Evolutionary conservation across 2,113 vertebrate species (phyloP), one percentile per base, ranked within the genome.

Genomic region (Perccottus glenii): DNA sequence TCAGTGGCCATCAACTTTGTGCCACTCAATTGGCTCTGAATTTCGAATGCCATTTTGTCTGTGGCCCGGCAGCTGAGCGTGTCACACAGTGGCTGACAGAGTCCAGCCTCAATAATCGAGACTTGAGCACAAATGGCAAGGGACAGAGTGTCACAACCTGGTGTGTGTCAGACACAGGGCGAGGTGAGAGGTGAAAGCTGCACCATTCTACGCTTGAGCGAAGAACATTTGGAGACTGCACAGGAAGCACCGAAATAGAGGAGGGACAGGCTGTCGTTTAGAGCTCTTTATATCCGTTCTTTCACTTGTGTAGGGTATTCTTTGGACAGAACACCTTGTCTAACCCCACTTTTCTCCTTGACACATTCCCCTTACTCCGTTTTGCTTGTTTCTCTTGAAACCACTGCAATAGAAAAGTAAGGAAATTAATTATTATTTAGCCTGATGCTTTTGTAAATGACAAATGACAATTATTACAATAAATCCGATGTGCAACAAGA

Each of bases 201-300:
- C 70, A 33, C 60, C 74, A 71, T 85, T 87, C 81, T 70, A 79
- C 53, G 72, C 87, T 77, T 89, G 83, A 87, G 72, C 35, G 1
- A 56, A 40, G 51, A 32, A 65, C 77, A 81, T 67, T 83, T 75
- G 60, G 14, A 64, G 57, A 75, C 66, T 46, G 84, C 44, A 68
- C 81, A 56, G 8, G 3, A 55, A 63, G 38, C 69, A 71, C 60
- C 71, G 64, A 80, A 72, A 74, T 46, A 42, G 61, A 77, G 67
- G 67, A 36, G 10, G n/a, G 19, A 51, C 44, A 56, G 4, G 32
- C 0, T 12, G 11, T 58, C 38, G 46, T 15, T 67, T 61, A 33
- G 15, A 19, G 7, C 12, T 63, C 15, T 46, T 67, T 16, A 7
- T 46, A 59, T 62, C 35, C 14, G 1, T 44, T 38, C 27, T 56